phyloP scores from a whole-genome alignment of 2,888 invertebrate genomes.

The Limnephilus lunatus region DNA sequence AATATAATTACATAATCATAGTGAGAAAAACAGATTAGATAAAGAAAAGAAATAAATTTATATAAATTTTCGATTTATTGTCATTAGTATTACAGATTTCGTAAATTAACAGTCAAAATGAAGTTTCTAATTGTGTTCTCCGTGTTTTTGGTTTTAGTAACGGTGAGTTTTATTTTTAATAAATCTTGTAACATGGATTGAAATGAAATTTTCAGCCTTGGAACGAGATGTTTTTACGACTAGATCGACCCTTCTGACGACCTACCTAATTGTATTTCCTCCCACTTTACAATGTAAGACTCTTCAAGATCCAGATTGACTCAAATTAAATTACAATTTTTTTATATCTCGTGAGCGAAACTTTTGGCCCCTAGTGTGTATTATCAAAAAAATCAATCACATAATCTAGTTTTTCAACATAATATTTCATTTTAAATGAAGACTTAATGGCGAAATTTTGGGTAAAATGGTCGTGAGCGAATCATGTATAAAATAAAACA shows the following conservation, averaged over 20 bases:
- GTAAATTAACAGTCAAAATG: not conserved
- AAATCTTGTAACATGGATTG: too few relatives aligned
- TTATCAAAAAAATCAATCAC: not conserved
- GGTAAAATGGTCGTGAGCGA: not conserved
- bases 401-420: not conserved
- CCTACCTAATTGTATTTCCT: not conserved
- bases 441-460: not conserved
- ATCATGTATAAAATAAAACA: not conserved
- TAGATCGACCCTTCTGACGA: not conserved
- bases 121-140: not conserved
- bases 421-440: not conserved
- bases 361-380: not conserved
- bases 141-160: not conserved
- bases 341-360: not conserved
- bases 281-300: not conserved
- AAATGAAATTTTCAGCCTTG: too few relatives aligned
- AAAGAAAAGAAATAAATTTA: too few relatives aligned
- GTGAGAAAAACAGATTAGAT: too few relatives aligned
- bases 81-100: not conserved
- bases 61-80: not conserved
- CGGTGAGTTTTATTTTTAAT: not conserved
- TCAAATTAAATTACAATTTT: not conserved
- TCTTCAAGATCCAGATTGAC: not conserved
- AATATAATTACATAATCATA: too few relatives aligned
- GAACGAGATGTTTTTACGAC: too few relatives aligned